Conservation (phyloP, 2,888 invertebrate genomes). For the Drosophila nr. perissopoda region DNA sequence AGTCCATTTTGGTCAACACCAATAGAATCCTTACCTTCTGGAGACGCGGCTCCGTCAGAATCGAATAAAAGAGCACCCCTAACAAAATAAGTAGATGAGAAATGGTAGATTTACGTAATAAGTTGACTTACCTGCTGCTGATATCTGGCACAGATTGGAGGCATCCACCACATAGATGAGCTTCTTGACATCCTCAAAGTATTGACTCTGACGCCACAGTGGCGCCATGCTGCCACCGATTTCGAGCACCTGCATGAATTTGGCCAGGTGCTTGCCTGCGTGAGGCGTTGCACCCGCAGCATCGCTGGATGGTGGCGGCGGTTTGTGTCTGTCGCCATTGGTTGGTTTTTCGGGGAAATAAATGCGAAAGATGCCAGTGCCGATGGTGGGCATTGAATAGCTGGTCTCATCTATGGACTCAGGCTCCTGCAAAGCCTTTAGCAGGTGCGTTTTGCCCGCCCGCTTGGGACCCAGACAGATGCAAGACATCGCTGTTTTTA, state of each 20-base stretch:
- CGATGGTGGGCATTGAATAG: conserved; percentile 92
- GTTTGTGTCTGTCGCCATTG: conserved; percentile 46
- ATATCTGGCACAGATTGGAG: conserved; percentile 94
- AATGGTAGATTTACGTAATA: conserved; percentile 64
- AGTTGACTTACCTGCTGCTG: conserved; percentile 88
- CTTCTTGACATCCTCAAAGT: conserved; percentile 88
- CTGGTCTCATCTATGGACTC: conserved; percentile 91
- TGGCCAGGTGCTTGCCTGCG: conserved; percentile 83
- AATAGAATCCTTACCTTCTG: conserved; percentile 89
- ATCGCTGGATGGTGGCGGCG: conserved; percentile 38
- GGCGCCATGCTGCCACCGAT: conserved; percentile 93
- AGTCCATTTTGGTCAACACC: conserved; percentile 93
- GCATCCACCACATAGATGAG: conserved; percentile 93
- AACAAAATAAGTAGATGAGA: not conserved
- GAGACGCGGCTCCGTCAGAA: conserved; percentile 90
- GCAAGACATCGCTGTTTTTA: conserved; percentile 82
- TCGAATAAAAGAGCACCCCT: conserved; percentile 91
- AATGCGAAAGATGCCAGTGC: conserved; percentile 91
- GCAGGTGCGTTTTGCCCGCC: conserved; percentile 92
- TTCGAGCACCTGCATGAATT: conserved; percentile 88
- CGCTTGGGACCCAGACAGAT: conserved; percentile 92
- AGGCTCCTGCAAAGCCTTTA: conserved; percentile 90
- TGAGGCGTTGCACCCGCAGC: conserved; percentile 9
- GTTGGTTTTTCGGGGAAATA: conserved; percentile 84
- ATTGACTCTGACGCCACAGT: conserved; percentile 89